Evolutionary conservation across 2,888 invertebrate species (phyloP), one percentile per base, ranked within the genome.

Genomic region (Leucoma salicis): DNA sequence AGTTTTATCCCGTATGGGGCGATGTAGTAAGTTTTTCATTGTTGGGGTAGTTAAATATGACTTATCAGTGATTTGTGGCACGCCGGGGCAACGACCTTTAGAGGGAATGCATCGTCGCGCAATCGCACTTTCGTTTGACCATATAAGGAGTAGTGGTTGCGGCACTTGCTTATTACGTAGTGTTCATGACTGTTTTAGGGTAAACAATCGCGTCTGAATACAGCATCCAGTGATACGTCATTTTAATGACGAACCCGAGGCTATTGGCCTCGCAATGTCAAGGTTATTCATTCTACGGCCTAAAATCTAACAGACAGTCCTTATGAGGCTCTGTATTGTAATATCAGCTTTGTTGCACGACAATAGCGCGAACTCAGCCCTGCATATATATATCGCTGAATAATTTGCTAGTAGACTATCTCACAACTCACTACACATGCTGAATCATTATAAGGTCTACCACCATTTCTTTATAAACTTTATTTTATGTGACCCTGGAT

Each of bases 81-180:
- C 51, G 54, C 51, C 47, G 82, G 69, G 86, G 85, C 88, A 83
- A 83, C 82, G 87, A 87, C 86, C 87, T 74, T 68, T 46, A 50
- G 58, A 66, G 73, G 70, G 76, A 76, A 72, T 80, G 84, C 83
- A 81, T 66, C 71, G 77, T 68, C 83, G 88, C 87, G 87, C 88
- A 88, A 82, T 78, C 85, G 85, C 86, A 75, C 58, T 74, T 71
- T 66, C 66, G 74, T 77, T 85, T 89, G 78, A 72, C 88, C 88
- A 83, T 89, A 87, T 87, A 88, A 60, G 88, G 88, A 74, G 74
- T 86, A 87, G 79, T 67, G 66, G 68, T 66, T 68, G 70, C 65
- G 60, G 64, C 57, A 59, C 54, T 52, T 65, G 52, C 74, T 78
- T n/a, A 78, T 78, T 76, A 75, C 74, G 66, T 59, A 62, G 66